Percentiles rank a stretch among this genome's conserved stretches.
phyloP scores from a whole-genome alignment of 2,888 invertebrate genomes.

The Microplitis manilae region DNA sequence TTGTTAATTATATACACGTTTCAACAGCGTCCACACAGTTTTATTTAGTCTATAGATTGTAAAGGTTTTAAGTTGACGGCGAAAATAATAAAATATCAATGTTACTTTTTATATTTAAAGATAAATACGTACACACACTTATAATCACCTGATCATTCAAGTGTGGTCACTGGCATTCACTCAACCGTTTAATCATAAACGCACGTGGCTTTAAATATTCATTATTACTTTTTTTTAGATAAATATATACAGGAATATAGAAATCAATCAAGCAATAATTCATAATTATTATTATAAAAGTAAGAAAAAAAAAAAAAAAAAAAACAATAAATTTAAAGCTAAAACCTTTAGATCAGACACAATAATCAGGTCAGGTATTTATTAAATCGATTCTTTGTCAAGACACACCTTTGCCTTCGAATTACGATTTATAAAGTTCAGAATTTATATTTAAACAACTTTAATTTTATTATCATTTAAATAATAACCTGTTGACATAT shows the following conservation, averaged over 20 bases:
- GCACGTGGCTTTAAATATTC: neutral
- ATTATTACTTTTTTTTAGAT: neutral
- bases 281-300: neutral
- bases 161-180: neutral
- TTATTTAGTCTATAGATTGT: neutral
- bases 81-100: neutral
- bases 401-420: neutral
- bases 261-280: neutral
- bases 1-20: conserved; percentile 12
- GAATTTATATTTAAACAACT: neutral
- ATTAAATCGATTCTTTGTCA: neutral
- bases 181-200: neutral
- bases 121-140: neutral
- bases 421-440: neutral
- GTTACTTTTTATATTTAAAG: neutral
- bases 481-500: neutral
- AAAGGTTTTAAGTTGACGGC: neutral
- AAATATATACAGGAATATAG: neutral
- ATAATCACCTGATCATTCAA: neutral
- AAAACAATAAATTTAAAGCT: neutral
- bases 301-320: neutral
- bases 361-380: neutral
- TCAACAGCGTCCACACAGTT: neutral
- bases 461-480: neutral
- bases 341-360: neutral